phyloP scores from a whole-genome alignment of 2,113 vertebrate genomes.

The Anseranas semipalmata region DNA sequence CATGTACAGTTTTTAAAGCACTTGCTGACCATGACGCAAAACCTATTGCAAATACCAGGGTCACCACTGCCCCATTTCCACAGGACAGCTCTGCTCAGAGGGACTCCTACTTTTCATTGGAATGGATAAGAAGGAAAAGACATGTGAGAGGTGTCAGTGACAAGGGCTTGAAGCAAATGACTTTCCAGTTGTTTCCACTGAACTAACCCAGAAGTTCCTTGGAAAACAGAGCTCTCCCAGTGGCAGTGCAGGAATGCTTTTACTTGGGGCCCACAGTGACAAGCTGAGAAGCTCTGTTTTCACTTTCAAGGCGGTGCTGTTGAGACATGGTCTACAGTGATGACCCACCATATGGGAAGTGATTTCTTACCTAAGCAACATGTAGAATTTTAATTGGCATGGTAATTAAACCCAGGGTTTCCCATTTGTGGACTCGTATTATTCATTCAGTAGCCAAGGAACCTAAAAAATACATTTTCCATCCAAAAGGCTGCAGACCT shows the following conservation, averaged over 20 bases:
- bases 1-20: neutral
- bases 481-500: neutral
- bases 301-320: neutral
- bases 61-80: neutral
- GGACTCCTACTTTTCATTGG: neutral
- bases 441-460: neutral
- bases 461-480: neutral
- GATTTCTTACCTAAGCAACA: conserved; percentile 4
- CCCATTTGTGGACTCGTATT: neutral
- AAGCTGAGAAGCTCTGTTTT: neutral
- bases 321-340: neutral
- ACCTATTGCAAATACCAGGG: neutral
- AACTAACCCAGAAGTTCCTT: neutral
- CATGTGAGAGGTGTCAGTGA: neutral
- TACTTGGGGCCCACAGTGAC: neutral
- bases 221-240: neutral
- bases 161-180: neutral
- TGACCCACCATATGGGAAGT: neutral
- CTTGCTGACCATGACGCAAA: neutral
- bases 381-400: neutral
- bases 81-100: neutral
- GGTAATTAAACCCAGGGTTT: neutral
- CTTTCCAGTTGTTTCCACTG: conserved; percentile 8
- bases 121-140: neutral
- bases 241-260: neutral